These are phyloP conservation scores for Passer montanus DNA, from an alignment of 2,113 vertebrate species.

Conservation along the genomic window DNA sequence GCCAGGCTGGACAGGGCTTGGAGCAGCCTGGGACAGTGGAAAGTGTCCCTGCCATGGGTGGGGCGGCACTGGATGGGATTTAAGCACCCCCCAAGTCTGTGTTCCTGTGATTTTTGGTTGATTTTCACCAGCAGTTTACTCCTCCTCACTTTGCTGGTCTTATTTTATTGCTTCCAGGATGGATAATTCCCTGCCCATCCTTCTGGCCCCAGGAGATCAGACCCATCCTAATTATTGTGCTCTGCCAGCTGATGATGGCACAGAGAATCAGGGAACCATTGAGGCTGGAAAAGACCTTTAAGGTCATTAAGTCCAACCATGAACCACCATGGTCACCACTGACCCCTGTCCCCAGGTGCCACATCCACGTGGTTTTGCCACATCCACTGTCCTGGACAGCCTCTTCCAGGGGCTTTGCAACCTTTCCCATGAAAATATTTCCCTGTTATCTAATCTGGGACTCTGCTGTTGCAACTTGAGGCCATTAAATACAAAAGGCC, in stretches of 20 bases:
- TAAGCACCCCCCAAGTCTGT: no score
- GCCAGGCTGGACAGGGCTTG: background rate
- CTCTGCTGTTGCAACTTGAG: background rate
- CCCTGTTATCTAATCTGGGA: no score
- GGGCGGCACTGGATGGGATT: background rate
- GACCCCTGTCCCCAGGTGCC: background rate
- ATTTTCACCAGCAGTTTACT: background rate
- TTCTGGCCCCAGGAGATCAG: fast-evolving
- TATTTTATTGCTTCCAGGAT: background rate
- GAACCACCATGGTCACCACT: background rate
- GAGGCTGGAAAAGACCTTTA: background rate
- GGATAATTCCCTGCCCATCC: background rate
- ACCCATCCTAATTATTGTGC: background rate
- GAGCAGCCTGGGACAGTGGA: background rate
- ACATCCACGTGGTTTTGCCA: background rate
- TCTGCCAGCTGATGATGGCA: background rate
- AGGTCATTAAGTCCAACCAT: background rate
- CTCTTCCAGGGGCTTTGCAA: background rate
- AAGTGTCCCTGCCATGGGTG: background rate
- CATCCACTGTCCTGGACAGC: background rate
- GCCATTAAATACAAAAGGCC: background rate
- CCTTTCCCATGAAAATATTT: background rate
- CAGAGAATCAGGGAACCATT: no score
- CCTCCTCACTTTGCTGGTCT: background rate
- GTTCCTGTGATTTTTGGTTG: background rate